phyloP scores from a whole-genome alignment of 2,888 invertebrate genomes.

The Lycia hirtaria region DNA sequence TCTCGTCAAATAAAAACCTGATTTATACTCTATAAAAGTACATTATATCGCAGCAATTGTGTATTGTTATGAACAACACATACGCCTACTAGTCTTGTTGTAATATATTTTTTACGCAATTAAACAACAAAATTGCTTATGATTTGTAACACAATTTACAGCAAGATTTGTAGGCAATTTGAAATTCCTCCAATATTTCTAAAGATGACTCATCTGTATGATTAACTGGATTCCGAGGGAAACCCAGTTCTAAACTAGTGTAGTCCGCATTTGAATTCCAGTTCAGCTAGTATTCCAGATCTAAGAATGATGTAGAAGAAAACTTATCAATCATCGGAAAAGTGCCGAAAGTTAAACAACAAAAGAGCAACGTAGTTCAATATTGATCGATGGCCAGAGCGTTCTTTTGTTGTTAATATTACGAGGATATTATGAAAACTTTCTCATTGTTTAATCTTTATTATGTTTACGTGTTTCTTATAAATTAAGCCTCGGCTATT shows the following conservation, averaged over 20 bases:
- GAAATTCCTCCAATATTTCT: constrained; percentile 9
- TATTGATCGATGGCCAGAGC: constrained; percentile 9
- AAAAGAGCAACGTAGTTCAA: constrained; percentile 1
- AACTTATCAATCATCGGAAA: constrained; percentile 9
- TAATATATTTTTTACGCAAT: too few species aligned
- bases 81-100: too few species aligned
- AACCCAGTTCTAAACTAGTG: constrained; percentile 10
- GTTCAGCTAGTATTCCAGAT: not conserved
- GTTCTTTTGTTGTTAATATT: constrained; percentile 5
- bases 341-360: constrained; percentile 10
- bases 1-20: too few species aligned
- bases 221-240: constrained; percentile 6
- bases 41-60: too few species aligned
- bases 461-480: constrained; percentile 13
- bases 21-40: too few species aligned
- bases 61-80: too few species aligned
- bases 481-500: constrained; percentile 11
- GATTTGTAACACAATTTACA: not conserved
- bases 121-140: too few species aligned
- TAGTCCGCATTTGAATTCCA: constrained; percentile 4
- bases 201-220: constrained; percentile 9
- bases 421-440: constrained; percentile 11
- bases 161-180: constrained; percentile 9
- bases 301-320: not conserved
- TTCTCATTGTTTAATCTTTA: constrained; percentile 16